Base-by-base conservation (phyloP, 2,113 vertebrate species). In the Vimba vimba region DNA sequence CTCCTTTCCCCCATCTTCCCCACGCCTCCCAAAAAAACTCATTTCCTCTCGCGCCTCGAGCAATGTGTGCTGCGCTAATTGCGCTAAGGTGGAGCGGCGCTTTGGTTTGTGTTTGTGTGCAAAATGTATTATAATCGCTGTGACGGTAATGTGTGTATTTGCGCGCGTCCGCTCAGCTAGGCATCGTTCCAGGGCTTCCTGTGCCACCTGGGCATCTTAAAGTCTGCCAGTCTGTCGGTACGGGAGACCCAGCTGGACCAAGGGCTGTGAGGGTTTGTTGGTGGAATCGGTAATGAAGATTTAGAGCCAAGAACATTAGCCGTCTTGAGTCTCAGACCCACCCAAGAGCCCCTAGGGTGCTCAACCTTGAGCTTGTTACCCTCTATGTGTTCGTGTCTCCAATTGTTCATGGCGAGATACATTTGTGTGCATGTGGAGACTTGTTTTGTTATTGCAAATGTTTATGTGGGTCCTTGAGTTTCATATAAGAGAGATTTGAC, bases 31-130 rank as follows among this genome's bases (percentile, higher is more conserved):
- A 86, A 68, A 90, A 93, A 93, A 94, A 89, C 91, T 94, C 87
- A 94, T 94, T 95, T 95, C 94, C 94, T 94, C 87, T 23, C 89
- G 85, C 47, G 90, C 94, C 91, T 86, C 0, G 27, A 94, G 94
- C 93, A 91, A 93, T 90, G 89, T 89, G 92, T 92, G 91, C 89
- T 88, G 86, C 90, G 91, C 94, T 94, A 95, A 95, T 94, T 95
- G 94, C 77, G 78, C 87, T 69, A 92, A 92, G 93, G 91, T 92
- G 90, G 90, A 87, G 92, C 87, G 47, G 10, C 23, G 45, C 25
- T 82, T 60, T 78, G 19, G 55, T 81, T 64, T 86, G 82, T 79
- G 86, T 81, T 77, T 15, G 74, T 47, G 84, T 62, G 80, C 50
- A 25, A 78, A 89, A 88, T 85, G 86, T 77, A 78, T 57, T 83